Evolutionary conservation across 2,113 vertebrate genomes (phyloP).

Genomic region (Takifugu bimaculatus): DNA sequence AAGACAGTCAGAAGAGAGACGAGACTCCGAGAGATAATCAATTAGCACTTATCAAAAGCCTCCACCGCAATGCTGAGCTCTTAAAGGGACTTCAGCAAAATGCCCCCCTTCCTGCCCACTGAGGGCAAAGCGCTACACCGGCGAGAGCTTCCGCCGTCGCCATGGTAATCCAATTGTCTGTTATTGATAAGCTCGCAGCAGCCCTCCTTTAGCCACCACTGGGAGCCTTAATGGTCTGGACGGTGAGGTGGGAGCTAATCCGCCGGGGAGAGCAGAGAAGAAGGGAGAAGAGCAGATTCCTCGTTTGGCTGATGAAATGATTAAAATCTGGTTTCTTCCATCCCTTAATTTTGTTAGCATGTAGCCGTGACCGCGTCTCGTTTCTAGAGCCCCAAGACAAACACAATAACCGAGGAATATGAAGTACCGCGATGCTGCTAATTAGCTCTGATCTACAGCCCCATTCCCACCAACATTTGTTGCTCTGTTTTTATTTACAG

Average conservation of each 20-base stretch:
- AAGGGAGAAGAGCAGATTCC: background rate
- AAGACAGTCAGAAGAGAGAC: conserved; percentile 5
- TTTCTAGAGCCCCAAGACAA: too few relatives aligned
- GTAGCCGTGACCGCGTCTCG: background rate
- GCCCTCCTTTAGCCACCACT: conserved; percentile 30
- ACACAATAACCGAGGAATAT: too few relatives aligned
- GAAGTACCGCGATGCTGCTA: too few relatives aligned
- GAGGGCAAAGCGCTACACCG: conserved; percentile 9
- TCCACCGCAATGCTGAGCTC: conserved; percentile 15
- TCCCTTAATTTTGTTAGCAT: too few relatives aligned
- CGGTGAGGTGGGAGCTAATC: background rate
- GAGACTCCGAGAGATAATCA: conserved; percentile 52
- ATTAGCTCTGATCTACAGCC: too few relatives aligned
- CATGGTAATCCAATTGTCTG: conserved; percentile 59
- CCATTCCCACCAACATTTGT: too few relatives aligned
- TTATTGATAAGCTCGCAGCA: conserved; percentile 62
- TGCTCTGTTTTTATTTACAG: too few relatives aligned
- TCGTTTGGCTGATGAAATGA: background rate
- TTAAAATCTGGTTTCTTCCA: background rate
- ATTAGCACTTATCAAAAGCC: conserved; percentile 22
- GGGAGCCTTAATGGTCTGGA: conserved; percentile 14
- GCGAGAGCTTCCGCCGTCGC: conserved; percentile 13
- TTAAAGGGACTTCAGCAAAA: conserved; percentile 68
- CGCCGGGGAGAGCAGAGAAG: background rate
- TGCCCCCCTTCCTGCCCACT: conserved; percentile 32